Conservation (phyloP, 2,888 invertebrate species). For the Drosophila trichaetosa region DNA sequence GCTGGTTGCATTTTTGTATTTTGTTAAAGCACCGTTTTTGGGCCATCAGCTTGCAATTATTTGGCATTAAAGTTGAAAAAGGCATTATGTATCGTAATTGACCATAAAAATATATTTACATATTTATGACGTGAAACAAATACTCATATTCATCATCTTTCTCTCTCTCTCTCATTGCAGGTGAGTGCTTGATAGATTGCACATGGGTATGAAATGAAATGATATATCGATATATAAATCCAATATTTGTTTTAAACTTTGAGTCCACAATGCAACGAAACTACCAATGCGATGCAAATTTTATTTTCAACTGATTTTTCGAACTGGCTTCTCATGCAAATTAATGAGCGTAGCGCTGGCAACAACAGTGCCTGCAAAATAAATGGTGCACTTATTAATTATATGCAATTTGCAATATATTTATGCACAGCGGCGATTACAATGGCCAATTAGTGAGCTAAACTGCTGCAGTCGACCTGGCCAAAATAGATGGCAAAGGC, state of each 20-base stretch:
- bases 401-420: slow-evolving; percentile 23
- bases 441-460: slow-evolving; percentile 47
- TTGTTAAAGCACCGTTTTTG: slow-evolving; percentile 14
- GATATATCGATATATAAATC: slow-evolving; percentile 29
- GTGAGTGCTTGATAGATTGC: slow-evolving; percentile 58
- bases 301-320: slow-evolving; percentile 34
- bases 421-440: slow-evolving; percentile 31
- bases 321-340: slow-evolving; percentile 4
- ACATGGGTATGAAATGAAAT: slow-evolving; percentile 14
- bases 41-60: slow-evolving; percentile 32
- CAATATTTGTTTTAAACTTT: slow-evolving; percentile 53
- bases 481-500: slow-evolving; percentile 25
- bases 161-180: slow-evolving; percentile 52
- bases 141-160: slow-evolving; percentile 17
- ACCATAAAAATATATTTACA: background rate
- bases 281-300: slow-evolving; percentile 40
- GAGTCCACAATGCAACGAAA: slow-evolving; percentile 26
- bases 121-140: slow-evolving; percentile 28
- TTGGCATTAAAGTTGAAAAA: slow-evolving; percentile 39
- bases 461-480: slow-evolving; percentile 31
- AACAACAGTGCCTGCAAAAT: slow-evolving; percentile 25
- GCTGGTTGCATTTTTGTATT: slow-evolving; percentile 18
- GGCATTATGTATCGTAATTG: background rate
- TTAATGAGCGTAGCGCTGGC: slow-evolving; percentile 9
- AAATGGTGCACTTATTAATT: slow-evolving; percentile 53